Base-by-base conservation (phyloP, 2,113 vertebrate genomes). In the Hypomesus transpacificus region DNA sequence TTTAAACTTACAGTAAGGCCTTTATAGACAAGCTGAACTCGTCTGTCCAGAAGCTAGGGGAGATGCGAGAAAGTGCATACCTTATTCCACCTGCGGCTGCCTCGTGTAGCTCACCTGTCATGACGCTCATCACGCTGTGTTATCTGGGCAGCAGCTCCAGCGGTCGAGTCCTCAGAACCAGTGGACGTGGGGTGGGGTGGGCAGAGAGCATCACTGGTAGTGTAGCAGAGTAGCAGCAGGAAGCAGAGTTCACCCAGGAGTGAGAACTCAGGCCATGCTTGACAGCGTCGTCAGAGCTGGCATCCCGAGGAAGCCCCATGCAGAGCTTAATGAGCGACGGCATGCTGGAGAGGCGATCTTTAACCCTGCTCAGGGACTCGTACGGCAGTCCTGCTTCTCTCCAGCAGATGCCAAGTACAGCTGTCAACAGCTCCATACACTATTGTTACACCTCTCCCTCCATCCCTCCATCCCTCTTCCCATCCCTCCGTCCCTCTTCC, bases 341-440 rank as follows among this genome's bases (percentile, higher is more conserved):
- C 22, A n/a, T 90, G 91, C 89, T 92, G 92, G 91, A 93, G 92
- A 93, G 91, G 90, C 94, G 92, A 91, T 94, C 91, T 95, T 96
- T 95, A 95, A 91, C 91, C 94, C 93, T 94, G 91, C 81, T 90
- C 91, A 84, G 96, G 95, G 95, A 96, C 93, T 93, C 90, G 85
- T 93, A 89, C 90, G 93, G 89, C 91, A 90, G 92, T 89, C 77
- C 93, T 88, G 79, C 85, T 91, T 93, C 92, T 93, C 90, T 92
- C 88, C 85, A 91, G 89, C 95, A 96, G 94, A 96, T 97, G 96
- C 93, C 89, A 92, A 92, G 91, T 91, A 93, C 95, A 96, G 94
- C 95, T 97, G 96, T 94, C 92, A 87, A 89, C 88, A 91, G 89
- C 81, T 17, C 81, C 79, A 66, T 73, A 66, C 73, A 90, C 88